Evolutionary conservation across 2,797 vertebrate species (phyloP).

Genomic region (Myotis daubentonii): DNA sequence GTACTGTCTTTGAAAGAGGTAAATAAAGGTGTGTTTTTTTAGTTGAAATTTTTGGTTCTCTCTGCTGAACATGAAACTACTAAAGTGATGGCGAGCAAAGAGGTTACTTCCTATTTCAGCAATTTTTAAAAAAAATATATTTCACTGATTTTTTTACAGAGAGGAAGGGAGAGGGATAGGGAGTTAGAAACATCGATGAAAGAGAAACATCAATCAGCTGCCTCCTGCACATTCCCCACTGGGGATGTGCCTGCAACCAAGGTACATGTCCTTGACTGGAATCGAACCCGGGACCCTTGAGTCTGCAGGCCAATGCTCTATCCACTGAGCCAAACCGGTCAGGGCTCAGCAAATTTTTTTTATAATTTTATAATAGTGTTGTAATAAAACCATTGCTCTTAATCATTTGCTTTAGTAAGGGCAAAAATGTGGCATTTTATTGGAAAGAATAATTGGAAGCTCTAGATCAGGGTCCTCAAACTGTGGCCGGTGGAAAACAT

Average conservation of each 20-base stretch:
- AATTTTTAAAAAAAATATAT: neutral
- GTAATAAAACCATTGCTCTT: neutral
- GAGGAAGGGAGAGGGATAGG: too few relatives aligned
- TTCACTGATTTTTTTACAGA: too few relatives aligned
- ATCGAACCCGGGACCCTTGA: too few relatives aligned
- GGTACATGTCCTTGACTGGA: too few relatives aligned
- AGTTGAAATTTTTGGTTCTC: conserved; percentile 13
- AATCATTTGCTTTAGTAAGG: neutral
- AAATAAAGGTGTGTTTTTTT: conserved; percentile 13
- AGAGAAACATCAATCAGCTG: too few relatives aligned
- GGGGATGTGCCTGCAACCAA: too few relatives aligned
- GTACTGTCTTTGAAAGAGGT: neutral
- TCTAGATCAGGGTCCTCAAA: neutral
- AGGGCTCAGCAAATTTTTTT: too few relatives aligned
- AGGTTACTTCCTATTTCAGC: neutral
- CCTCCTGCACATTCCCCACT: too few relatives aligned
- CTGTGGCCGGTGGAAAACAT: too few relatives aligned
- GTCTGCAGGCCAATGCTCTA: too few relatives aligned
- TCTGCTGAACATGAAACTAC: conserved; percentile 9
- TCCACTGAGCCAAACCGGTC: too few relatives aligned
- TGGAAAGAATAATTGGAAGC: conserved; percentile 39
- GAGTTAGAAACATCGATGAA: too few relatives aligned
- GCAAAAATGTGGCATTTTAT: neutral
- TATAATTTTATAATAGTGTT: neutral
- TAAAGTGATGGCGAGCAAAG: neutral